phyloP scores from a whole-genome alignment of 1,140 invertebrate species.

The Drosophila arizonae region DNA sequence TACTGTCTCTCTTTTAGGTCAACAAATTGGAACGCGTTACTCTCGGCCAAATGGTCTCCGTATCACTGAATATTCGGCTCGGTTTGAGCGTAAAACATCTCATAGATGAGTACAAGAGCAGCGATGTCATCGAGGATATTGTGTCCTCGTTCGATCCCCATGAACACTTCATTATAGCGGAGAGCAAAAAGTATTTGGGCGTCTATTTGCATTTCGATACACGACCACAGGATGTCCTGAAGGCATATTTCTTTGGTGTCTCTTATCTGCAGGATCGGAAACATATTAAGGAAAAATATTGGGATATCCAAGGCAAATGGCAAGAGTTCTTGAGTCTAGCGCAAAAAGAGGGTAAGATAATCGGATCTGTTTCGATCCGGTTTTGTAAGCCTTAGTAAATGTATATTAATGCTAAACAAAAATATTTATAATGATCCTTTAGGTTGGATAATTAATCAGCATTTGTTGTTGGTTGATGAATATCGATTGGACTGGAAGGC shows the following conservation, averaged over 20 bases:
- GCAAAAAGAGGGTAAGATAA: slow-evolving; percentile 64
- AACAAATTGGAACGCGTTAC: slow-evolving; percentile 86
- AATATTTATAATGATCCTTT: background rate
- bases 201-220: slow-evolving; percentile 82
- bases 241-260: slow-evolving; percentile 80
- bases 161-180: slow-evolving; percentile 82
- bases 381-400: no score
- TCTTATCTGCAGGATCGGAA: slow-evolving; percentile 82
- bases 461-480: slow-evolving; percentile 84
- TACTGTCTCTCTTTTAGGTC: slow-evolving; percentile 56
- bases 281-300: slow-evolving; percentile 83
- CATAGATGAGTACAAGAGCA: slow-evolving; percentile 67
- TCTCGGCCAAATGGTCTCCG: slow-evolving; percentile 83
- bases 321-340: slow-evolving; percentile 80
- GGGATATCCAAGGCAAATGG: slow-evolving; percentile 83
- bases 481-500: slow-evolving; percentile 83
- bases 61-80: slow-evolving; percentile 80
- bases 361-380: no score
- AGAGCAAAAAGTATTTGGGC: slow-evolving; percentile 73
- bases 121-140: slow-evolving; percentile 70
- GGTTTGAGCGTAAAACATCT: slow-evolving; percentile 70
- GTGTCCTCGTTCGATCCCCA: slow-evolving; percentile 84
- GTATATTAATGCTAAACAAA: no score
- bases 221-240: slow-evolving; percentile 77
- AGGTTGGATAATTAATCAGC: slow-evolving; percentile 84